Evolutionary conservation across 2,113 vertebrate species (phyloP), one percentile per base, ranked within the genome.

Genomic region (Etheostoma cragini): DNA sequence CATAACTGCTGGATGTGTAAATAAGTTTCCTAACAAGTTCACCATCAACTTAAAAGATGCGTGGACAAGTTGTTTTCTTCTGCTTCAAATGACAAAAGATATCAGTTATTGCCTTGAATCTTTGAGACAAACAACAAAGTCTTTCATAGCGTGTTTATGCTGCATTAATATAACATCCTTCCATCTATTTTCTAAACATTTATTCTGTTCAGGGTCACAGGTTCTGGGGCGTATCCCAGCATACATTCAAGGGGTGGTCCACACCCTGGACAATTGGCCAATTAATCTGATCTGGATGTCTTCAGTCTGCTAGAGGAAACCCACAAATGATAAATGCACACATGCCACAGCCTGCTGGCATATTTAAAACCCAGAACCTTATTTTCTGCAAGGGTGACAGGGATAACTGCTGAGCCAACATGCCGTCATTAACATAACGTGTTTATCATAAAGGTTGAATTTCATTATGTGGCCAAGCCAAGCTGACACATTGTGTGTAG

Each of bases 381-480:
- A 50, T 11, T 57, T 15, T 72, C 66, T 70, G 22, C 60, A 76
- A 49, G 11, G 15, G 50, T 14, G 24, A 33, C 17, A 14, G 8
- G 42, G 61, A 56, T 67, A 74, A 84, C 21, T 72, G 72, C 77
- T 83, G 64, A 80, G 58, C 60, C 71, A n/a, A 1, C 46, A 35
- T 2, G 15, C n/a, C 69, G 46, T 57, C 16, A 65, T 72, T 58
- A 72, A 24, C 72, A 72, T 77, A 35, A 86, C 68, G 62, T 79
- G 61, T 82, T 84, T 82, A 83, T 90, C 56, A 79, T 65, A 38
- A 81, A 67, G 67, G 65, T 78, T 83, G 62, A 72, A 77, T 83
- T 73, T 46, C 45, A 84, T 85, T 78, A 65, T 26, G 62, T n/a
- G 19, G 52, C 45, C 70, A 61, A 53, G 74, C 49, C 57, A 53